Conservation (phyloP, 2,797 vertebrate species). For the Pangasius sanitwongsei region DNA sequence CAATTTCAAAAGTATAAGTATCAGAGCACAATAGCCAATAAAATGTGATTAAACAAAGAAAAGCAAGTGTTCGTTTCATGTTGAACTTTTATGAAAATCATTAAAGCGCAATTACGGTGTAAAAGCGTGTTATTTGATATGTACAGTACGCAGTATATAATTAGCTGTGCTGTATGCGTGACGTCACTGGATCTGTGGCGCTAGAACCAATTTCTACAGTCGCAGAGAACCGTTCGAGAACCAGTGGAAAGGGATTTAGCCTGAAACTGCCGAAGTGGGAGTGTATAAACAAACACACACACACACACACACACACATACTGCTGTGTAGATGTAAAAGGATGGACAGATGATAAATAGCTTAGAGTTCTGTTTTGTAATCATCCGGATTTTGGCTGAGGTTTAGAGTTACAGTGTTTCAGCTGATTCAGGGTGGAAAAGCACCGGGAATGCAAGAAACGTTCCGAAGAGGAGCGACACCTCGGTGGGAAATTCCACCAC, state of each 20-base stretch:
- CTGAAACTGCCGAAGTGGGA: neutral
- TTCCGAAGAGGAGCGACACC: conserved; percentile 31
- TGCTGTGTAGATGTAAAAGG: neutral
- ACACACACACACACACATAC: neutral
- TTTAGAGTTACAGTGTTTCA: conserved; percentile 3
- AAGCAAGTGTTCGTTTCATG: too few relatives aligned
- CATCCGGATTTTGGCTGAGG: conserved; percentile 1
- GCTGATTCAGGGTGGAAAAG: conserved; percentile 39
- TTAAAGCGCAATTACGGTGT: too few relatives aligned
- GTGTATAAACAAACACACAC: neutral
- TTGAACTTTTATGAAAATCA: too few relatives aligned
- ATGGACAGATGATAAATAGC: neutral
- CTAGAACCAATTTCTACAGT: neutral
- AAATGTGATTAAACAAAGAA: too few relatives aligned
- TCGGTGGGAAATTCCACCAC: conserved; percentile 44
- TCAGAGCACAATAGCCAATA: too few relatives aligned
- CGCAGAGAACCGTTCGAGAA: neutral
- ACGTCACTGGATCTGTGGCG: neutral
- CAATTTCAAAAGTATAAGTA: too few relatives aligned
- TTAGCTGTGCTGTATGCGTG: neutral
- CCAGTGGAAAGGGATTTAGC: neutral
- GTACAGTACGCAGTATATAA: too few relatives aligned
- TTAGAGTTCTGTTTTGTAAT: neutral
- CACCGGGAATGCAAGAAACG: conserved; percentile 25
- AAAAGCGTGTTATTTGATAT: too few relatives aligned